These are phyloP conservation scores for Sternotherus odoratus DNA, from an alignment of 2,797 vertebrate species.

Conservation along the genomic window DNA sequence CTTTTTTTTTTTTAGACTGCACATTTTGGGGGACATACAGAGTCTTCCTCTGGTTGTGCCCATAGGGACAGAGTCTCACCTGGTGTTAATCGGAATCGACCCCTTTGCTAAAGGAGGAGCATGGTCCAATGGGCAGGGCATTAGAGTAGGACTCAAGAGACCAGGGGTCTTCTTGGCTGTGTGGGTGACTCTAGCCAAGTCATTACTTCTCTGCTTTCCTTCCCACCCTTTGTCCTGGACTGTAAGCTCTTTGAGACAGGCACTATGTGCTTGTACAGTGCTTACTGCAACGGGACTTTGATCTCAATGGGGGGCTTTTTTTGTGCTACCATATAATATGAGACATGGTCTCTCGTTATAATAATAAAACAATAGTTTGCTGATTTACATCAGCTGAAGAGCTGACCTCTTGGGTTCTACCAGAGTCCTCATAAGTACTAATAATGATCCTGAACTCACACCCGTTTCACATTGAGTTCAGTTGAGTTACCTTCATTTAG, in stretches of 20 bases:
- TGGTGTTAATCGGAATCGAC: too few relatives aligned
- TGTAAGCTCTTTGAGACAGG: neutral
- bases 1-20: too few relatives aligned
- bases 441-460: neutral
- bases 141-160: rapidly evolving
- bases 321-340: neutral
- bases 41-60: too few relatives aligned
- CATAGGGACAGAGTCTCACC: neutral
- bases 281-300: neutral
- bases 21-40: too few relatives aligned
- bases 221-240: neutral
- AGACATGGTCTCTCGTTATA: neutral
- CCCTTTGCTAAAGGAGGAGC: neutral
- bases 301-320: neutral
- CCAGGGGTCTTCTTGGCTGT: neutral
- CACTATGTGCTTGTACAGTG: neutral
- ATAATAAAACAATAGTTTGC: neutral
- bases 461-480: neutral
- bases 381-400: neutral
- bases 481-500: neutral
- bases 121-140: neutral
- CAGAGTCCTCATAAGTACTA: neutral
- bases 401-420: too few relatives aligned
- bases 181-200: neutral
- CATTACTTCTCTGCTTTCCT: neutral